phyloP scores from a whole-genome alignment of 1,140 invertebrate genomes.

The Tetramorium alpestre region DNA sequence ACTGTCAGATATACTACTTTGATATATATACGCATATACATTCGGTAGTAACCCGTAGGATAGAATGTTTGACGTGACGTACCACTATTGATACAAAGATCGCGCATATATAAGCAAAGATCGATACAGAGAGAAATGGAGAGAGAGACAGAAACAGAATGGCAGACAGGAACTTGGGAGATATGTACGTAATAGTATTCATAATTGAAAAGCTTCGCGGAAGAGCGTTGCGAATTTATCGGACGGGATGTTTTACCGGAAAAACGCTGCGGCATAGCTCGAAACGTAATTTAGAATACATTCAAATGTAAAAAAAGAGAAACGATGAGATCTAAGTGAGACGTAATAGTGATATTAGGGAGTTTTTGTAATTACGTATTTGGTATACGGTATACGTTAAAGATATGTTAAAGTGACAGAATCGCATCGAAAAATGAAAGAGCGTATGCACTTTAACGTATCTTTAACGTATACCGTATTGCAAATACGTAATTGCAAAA shows the following conservation, averaged over 20 bases:
- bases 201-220: slow-evolving; percentile 44
- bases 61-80: slow-evolving; percentile 51
- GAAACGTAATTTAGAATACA: not conserved
- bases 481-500: no score
- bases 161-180: not conserved
- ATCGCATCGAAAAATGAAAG: no score
- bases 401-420: no score
- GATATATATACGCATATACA: not conserved
- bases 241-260: not conserved
- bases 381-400: no score
- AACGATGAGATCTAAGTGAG: not conserved
- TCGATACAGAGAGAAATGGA: not conserved
- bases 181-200: slow-evolving; percentile 12
- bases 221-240: slow-evolving; percentile 34
- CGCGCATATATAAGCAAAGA: not conserved
- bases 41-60: slow-evolving; percentile 27
- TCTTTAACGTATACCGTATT: no score
- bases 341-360: not conserved
- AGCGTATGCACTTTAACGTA: no score
- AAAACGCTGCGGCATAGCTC: not conserved
- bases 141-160: not conserved
- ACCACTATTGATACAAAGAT: slow-evolving; percentile 55
- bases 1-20: slow-evolving; percentile 31
- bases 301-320: not conserved
- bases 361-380: no score